A percentile compares a stretch with the other conserved stretches of the same genome.
Conservation (phyloP, 2,113 vertebrate genomes). For the Herpetotheres cachinnans region DNA sequence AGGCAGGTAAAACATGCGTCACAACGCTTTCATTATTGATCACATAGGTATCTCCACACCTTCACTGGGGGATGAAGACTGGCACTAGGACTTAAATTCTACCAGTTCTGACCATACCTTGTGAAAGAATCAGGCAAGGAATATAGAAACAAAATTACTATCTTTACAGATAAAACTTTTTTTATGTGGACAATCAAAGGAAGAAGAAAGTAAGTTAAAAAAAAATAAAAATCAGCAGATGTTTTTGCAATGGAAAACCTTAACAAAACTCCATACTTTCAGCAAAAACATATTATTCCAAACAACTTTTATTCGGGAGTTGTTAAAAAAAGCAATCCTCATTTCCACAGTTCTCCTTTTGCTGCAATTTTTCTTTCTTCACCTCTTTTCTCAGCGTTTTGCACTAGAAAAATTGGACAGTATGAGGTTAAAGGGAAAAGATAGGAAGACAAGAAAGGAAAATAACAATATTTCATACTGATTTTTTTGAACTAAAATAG, state of each 20-base stretch:
- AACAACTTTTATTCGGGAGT: background rate
- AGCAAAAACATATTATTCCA: background rate
- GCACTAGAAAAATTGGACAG: background rate
- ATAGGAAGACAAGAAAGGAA: background rate
- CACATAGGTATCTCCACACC: background rate
- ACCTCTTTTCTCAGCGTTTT: background rate
- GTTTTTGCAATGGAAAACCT: background rate
- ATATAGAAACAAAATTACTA: background rate
- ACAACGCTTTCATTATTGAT: background rate
- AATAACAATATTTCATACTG: background rate
- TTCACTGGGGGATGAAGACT: background rate
- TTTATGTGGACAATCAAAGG: background rate
- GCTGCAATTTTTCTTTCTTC: background rate
- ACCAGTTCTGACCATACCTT: background rate
- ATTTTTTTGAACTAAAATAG: background rate
- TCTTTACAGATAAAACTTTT: background rate
- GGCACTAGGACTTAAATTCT: background rate
- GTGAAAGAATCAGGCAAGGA: background rate
- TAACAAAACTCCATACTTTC: fast-evolving
- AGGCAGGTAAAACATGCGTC: fast-evolving
- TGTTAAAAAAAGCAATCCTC: background rate
- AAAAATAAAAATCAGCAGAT: background rate
- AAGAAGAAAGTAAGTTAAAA: background rate
- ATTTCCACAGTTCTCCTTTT: background rate
- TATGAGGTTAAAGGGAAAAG: background rate